Conservation (phyloP, 2,888 invertebrate genomes). For the Diabrotica balteata region DNA sequence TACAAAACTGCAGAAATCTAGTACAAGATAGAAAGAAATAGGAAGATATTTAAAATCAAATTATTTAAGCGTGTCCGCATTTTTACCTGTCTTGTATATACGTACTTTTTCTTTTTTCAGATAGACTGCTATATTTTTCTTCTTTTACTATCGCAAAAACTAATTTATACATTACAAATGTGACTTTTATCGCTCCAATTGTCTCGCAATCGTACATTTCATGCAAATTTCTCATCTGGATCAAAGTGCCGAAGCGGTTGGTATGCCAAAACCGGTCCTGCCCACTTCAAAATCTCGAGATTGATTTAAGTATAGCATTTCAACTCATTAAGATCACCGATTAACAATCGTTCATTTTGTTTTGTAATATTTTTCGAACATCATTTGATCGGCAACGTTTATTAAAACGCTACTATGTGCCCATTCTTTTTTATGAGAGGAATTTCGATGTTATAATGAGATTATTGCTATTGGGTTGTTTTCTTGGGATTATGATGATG, state of each 20-base stretch:
- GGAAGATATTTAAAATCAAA: too few relatives aligned
- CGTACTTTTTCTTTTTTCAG: too few relatives aligned
- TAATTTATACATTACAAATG: neutral
- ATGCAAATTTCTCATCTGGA: neutral
- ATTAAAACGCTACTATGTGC: conserved; percentile 16
- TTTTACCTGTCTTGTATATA: too few relatives aligned
- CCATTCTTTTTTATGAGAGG: too few relatives aligned
- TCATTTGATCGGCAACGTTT: conserved; percentile 24
- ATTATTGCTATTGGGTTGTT: neutral
- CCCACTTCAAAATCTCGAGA: conserved; percentile 43
- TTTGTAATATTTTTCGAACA: conserved; percentile 38
- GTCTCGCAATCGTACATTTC: conserved; percentile 6
- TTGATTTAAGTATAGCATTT: conserved; percentile 52
- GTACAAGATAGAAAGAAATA: too few relatives aligned
- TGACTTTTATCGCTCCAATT: neutral
- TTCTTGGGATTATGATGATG: neutral
- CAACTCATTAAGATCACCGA: conserved; percentile 52
- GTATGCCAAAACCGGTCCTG: conserved; percentile 21
- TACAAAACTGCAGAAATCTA: too few relatives aligned
- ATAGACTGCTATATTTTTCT: neutral
- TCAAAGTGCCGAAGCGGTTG: conserved; percentile 2
- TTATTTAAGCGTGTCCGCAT: too few relatives aligned
- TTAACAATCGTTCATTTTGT: conserved; percentile 48
- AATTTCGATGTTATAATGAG: too few relatives aligned
- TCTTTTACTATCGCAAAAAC: neutral